Evolutionary conservation across 2,797 vertebrate genomes (phyloP).

Genomic region (Pogonophryne albipinna): DNA sequence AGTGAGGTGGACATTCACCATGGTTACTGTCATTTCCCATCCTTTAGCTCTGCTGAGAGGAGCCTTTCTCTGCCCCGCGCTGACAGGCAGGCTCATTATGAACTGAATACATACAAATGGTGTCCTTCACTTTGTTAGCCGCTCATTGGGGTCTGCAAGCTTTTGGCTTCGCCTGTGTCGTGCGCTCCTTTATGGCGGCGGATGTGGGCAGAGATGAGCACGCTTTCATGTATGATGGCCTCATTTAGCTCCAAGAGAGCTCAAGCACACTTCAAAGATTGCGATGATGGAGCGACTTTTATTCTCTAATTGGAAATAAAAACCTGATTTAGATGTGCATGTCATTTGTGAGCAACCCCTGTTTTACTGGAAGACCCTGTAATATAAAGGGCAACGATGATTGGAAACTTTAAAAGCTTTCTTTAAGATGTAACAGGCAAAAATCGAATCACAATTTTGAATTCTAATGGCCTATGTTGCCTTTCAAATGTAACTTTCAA

Average conservation of each 20-base stretch:
- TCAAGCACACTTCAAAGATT: constrained; percentile 78
- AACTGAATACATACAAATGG: constrained; percentile 75
- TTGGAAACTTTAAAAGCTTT: constrained; percentile 41
- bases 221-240: constrained; percentile 77
- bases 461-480: constrained; percentile 9
- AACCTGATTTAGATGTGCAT: constrained; percentile 61
- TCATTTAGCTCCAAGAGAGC: constrained; percentile 58
- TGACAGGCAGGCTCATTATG: constrained; percentile 73
- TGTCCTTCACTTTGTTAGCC: constrained; percentile 72
- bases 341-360: constrained; percentile 37
- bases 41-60: constrained; percentile 63
- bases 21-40: constrained; percentile 85
- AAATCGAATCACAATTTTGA: constrained; percentile 25
- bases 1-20: constrained; percentile 74
- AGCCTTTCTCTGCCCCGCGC: constrained; percentile 56
- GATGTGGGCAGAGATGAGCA: constrained; percentile 64
- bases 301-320: constrained; percentile 68
- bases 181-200: constrained; percentile 68
- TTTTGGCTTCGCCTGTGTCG: constrained; percentile 69
- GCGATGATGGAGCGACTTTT: constrained; percentile 55
- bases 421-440: constrained; percentile 23
- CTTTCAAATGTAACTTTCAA: neutral
- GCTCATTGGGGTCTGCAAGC: constrained; percentile 57
- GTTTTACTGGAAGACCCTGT: constrained; percentile 22
- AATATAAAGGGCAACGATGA: constrained; percentile 31